phyloP scores from a whole-genome alignment of 2,888 invertebrate species.

The Hydropsyche betteni region DNA sequence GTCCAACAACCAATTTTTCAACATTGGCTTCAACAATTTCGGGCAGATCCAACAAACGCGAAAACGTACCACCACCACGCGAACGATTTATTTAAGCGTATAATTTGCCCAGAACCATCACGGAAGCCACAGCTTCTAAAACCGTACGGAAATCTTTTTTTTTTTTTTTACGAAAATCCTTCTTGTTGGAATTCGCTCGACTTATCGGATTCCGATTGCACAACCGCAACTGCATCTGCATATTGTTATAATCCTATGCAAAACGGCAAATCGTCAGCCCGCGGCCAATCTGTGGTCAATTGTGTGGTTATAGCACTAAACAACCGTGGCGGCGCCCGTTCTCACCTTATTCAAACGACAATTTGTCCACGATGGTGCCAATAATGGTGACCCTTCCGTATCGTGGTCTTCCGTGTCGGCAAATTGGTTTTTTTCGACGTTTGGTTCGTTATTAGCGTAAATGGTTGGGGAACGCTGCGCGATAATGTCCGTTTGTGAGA shows the following conservation, averaged over 20 bases:
- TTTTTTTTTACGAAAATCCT: no score
- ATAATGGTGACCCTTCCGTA: not conserved
- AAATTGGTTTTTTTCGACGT: not conserved
- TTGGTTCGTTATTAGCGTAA: not conserved
- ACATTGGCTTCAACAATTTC: no score
- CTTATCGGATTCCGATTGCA: not conserved
- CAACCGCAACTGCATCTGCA: no score
- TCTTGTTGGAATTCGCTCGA: no score
- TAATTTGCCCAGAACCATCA: conserved; percentile 26
- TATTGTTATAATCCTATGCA: not conserved
- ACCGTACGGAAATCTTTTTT: not conserved
- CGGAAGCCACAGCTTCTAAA: conserved; percentile 30
- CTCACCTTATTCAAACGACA: no score
- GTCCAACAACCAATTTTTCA: no score
- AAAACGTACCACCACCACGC: conserved; percentile 23
- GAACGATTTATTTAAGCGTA: conserved; percentile 36
- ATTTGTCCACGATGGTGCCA: no score
- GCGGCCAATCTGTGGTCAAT: conserved; percentile 22
- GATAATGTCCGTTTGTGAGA: not conserved
- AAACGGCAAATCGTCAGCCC: not conserved
- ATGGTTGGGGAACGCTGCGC: not conserved
- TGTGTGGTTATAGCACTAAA: conserved; percentile 12
- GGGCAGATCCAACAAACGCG: not conserved
- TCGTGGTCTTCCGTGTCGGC: not conserved
- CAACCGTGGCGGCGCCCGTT: no score